Evolutionary conservation across 2,113 vertebrate species (phyloP).

Genomic region (Elachura formosa): DNA sequence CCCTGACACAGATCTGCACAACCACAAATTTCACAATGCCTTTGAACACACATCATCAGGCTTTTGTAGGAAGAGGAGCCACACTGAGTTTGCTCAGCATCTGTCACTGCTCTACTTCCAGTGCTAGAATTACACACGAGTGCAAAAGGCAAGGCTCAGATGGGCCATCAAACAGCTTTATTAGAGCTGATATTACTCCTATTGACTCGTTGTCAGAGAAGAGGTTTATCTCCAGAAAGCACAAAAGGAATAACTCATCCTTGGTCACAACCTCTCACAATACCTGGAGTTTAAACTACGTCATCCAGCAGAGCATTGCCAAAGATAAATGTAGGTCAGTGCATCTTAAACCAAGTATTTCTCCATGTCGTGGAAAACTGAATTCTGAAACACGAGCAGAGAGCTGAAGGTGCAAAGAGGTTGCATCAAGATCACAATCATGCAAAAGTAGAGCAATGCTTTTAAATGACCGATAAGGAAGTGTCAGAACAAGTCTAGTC

Average conservation of each 20-base stretch:
- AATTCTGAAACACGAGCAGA: not conserved
- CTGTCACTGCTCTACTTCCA: not conserved
- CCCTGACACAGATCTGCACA: not conserved
- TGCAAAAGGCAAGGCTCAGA: not conserved
- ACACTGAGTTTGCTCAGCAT: not conserved
- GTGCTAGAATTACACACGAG: accelerated
- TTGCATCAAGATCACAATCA: not conserved
- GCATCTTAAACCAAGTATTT: not conserved
- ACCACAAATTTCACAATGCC: not conserved
- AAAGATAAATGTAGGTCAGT: not conserved
- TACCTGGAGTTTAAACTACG: not conserved
- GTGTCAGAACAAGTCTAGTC: not conserved
- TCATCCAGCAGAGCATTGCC: not conserved
- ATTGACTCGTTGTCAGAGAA: not conserved
- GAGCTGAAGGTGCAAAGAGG: not conserved
- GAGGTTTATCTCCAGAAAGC: not conserved
- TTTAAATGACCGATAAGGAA: not conserved
- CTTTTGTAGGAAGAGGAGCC: not conserved
- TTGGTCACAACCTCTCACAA: not conserved
- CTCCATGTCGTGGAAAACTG: not conserved
- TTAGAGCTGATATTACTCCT: not conserved
- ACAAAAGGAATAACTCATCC: not conserved
- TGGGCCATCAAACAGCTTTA: not conserved
- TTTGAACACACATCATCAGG: not conserved
- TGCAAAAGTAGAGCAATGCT: not conserved